Percentiles rank a stretch among this genome's conserved stretches.
Conservation (phyloP, 2,888 invertebrate species). For the Pyrrhia umbra region DNA sequence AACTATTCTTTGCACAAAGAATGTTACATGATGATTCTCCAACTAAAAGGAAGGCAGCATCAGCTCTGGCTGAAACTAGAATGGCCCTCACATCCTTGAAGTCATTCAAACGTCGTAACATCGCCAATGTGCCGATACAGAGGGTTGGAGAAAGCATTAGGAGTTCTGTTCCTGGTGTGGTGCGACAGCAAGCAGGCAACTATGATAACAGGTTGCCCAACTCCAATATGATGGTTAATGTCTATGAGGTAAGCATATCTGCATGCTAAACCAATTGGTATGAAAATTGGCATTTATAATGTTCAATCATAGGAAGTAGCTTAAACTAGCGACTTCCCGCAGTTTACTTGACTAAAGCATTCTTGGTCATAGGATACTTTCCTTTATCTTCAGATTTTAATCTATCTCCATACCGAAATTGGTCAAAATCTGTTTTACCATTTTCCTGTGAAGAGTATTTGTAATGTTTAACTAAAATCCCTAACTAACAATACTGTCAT, state of each 20-base stretch:
- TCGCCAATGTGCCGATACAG: constrained; percentile 85
- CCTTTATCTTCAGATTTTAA: too few species aligned
- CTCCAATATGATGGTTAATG: constrained; percentile 88
- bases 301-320: too few species aligned
- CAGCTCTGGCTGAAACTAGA: constrained; percentile 92
- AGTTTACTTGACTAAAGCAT: too few species aligned
- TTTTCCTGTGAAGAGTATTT: too few species aligned
- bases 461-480: too few species aligned
- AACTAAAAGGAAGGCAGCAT: constrained; percentile 89
- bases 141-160: constrained; percentile 90
- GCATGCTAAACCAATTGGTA: too few species aligned
- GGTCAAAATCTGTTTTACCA: too few species aligned
- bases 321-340: too few species aligned
- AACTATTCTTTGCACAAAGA: constrained; percentile 92
- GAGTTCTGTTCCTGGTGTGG: constrained; percentile 87
- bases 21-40: constrained; percentile 92
- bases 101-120: constrained; percentile 91
- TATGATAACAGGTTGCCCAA: constrained; percentile 80
- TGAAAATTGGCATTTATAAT: too few species aligned
- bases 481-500: too few species aligned
- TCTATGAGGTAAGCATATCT: constrained; percentile 87
- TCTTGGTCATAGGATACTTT: too few species aligned
- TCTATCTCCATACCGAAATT: too few species aligned
- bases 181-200: constrained; percentile 84
- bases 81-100: constrained; percentile 94